Base-by-base conservation (phyloP, 2,888 invertebrate genomes). In the Troilus luridus region DNA sequence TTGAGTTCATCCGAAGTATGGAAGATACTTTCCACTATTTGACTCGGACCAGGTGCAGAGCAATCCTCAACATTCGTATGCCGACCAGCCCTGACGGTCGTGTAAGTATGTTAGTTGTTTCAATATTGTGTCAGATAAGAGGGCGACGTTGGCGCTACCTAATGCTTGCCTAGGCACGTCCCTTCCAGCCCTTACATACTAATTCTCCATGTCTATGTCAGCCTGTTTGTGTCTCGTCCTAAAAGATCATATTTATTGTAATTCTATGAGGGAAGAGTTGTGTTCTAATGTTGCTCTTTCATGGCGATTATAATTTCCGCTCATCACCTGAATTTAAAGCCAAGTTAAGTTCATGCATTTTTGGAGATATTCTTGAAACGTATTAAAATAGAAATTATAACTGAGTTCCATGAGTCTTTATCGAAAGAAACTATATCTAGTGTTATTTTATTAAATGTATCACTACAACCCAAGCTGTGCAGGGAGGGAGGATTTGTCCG, bases 51-150 rank as follows among this genome's bases (percentile, higher is more conserved):
- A 88, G 88, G 62, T 62, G 62, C 21, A 27, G 62, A 14, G 27
- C 24, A 60, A 88, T 24, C 60, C 60, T n/a, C 27, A 59, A 27
- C n/a, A 90, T 90, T 72, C 81, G 90, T 90, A 90, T 90, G 77
- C 90, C 19, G 81, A 11, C 24, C 41, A 19, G 21, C 59, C 56
- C 56, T 56, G 58, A 58, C 54, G 72, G 27, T 27, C 81, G 85
- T 92, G 89, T 91, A 92, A 92, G 91, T 91, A 91, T 92, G 92
- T 92, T 92, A 92, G 92, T 91, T 91, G 92, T 92, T 92, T 92
- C 92, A 92, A 92, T 92, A 92, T 91, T 92, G 92, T 92, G 92
- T 91, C 91, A 92, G 92, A 90, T 91, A 91, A 92, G 91, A 88
- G 88, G 58, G 27, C 60, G 62, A 62, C 27, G 60, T 60, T 27